These are phyloP conservation scores for Popillia japonica DNA, from an alignment of 1,140 invertebrate genomes.

Conservation along the genomic window DNA sequence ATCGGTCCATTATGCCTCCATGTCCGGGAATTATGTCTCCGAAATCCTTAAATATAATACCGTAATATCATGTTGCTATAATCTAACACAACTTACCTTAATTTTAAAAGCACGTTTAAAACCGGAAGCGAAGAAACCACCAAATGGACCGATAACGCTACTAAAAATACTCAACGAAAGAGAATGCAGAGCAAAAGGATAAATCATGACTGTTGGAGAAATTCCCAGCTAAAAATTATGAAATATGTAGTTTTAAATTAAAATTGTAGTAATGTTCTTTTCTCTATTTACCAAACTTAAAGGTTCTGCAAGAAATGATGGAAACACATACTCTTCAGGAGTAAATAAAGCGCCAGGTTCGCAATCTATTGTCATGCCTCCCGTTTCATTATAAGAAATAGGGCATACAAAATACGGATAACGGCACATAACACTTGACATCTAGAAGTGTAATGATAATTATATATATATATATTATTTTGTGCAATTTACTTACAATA, in stretches of 20 bases:
- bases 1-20: slow-evolving; percentile 81
- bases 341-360: slow-evolving; percentile 89
- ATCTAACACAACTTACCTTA: slow-evolving; percentile 69
- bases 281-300: slow-evolving; percentile 60
- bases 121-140: slow-evolving; percentile 99
- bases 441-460: slow-evolving; percentile 63
- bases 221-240: slow-evolving; percentile 45
- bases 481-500: slow-evolving; percentile 65
- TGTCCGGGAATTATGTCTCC: slow-evolving; percentile 69
- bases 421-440: slow-evolving; percentile 81
- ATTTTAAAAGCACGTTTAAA: slow-evolving; percentile 97
- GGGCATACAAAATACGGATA: slow-evolving; percentile 89
- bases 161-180: slow-evolving; percentile 95
- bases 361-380: slow-evolving; percentile 91
- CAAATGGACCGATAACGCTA: slow-evolving; percentile 98
- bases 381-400: slow-evolving; percentile 79
- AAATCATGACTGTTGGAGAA: slow-evolving; percentile 63
- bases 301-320: slow-evolving; percentile 62
- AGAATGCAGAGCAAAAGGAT: slow-evolving; percentile 96
- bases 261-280: background rate
- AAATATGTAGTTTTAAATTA: background rate
- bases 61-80: background rate
- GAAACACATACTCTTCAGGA: slow-evolving; percentile 83
- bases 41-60: slow-evolving; percentile 64
- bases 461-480: background rate